A percentile compares a stretch with the other conserved stretches of the same genome.
phyloP scores from a whole-genome alignment of 1,140 invertebrate genomes.

The Heliothis virescens region DNA sequence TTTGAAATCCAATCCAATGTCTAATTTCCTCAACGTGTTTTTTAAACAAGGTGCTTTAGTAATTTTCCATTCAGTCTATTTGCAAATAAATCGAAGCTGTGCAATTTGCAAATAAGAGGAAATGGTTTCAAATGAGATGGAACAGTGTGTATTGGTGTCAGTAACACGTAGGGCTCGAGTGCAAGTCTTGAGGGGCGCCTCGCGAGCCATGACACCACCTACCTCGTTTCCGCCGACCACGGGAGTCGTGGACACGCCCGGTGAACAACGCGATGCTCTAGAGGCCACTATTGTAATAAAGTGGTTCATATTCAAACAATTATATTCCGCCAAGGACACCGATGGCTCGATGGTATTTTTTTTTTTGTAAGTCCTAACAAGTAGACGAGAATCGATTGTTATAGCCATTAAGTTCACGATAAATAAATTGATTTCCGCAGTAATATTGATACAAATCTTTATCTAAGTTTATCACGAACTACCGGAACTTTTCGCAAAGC shows the following conservation, averaged over 20 bases:
- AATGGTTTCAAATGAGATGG: constrained; percentile 75
- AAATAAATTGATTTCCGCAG: constrained; percentile 41
- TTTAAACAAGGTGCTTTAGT: background rate
- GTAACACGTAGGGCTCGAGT: constrained; percentile 55
- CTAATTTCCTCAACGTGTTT: background rate
- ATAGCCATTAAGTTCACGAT: constrained; percentile 12
- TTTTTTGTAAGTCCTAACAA: background rate
- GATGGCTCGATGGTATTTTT: background rate
- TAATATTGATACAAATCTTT: constrained; percentile 27
- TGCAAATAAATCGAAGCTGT: constrained; percentile 19
- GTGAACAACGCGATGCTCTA: constrained; percentile 23
- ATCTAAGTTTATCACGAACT: constrained; percentile 30
- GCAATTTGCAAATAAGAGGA: constrained; percentile 51
- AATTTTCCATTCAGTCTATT: constrained; percentile 22
- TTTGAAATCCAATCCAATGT: background rate
- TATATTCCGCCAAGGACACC: constrained; percentile 16
- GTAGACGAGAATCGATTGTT: constrained; percentile 25
- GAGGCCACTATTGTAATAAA: background rate
- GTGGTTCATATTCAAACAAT: background rate
- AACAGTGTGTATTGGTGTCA: constrained; percentile 67
- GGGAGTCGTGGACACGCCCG: constrained; percentile 62
- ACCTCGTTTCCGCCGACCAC: constrained; percentile 65
- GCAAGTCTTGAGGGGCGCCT: constrained; percentile 71
- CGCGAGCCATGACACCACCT: constrained; percentile 75
- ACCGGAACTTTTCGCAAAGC: constrained; percentile 31